Percentiles rank a stretch among this genome's conserved stretches.
Evolutionary conservation across 1,140 invertebrate species (phyloP).

Genomic region (Theocolax elegans): DNA sequence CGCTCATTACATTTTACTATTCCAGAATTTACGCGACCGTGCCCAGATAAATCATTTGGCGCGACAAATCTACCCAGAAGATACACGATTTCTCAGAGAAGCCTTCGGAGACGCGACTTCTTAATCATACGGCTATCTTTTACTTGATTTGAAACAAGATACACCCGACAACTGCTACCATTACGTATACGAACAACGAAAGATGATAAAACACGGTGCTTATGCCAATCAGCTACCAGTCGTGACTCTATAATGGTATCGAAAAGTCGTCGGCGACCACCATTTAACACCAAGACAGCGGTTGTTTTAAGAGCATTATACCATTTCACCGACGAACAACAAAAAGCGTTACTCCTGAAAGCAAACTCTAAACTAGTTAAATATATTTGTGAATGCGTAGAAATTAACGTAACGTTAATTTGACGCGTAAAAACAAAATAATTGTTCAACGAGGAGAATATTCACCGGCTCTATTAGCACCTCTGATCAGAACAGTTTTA

Average conservation of each 20-base stretch:
- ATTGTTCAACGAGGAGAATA: background rate
- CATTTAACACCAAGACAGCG: too few species aligned
- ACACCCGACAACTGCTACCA: background rate
- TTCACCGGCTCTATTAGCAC: background rate
- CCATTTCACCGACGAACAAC: background rate
- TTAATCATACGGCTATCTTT: background rate
- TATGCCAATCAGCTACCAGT: background rate
- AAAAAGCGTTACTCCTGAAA: background rate
- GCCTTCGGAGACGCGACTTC: background rate
- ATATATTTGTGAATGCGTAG: background rate
- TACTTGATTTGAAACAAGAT: background rate
- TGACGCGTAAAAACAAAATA: background rate
- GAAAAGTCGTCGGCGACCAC: background rate
- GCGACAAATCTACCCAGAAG: background rate
- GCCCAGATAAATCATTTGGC: background rate
- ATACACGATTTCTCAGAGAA: background rate
- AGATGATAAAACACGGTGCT: background rate
- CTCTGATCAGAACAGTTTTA: too few species aligned
- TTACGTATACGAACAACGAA: background rate
- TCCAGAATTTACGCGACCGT: background rate
- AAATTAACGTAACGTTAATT: background rate
- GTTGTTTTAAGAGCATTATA: background rate
- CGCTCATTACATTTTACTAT: slow-evolving; percentile 58
- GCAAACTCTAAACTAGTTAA: background rate
- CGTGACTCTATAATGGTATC: background rate